Evolutionary conservation across 2,797 vertebrate genomes (phyloP).

Genomic region (Atherinosoma microstoma): DNA sequence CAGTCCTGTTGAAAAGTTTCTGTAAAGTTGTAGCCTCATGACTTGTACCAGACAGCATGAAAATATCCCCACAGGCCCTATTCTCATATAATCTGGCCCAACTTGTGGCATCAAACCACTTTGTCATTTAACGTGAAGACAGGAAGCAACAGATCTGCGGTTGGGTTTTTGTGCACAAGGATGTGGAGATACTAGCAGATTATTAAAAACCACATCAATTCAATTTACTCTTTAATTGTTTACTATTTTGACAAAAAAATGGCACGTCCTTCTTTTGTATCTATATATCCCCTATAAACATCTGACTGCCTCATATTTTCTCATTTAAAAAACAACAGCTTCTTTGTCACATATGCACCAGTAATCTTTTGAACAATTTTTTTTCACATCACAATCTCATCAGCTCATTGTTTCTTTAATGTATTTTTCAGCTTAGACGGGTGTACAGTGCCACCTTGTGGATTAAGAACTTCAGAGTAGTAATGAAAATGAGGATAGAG

Average conservation of each 20-base stretch:
- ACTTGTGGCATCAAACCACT: background rate
- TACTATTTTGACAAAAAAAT: too few relatives aligned
- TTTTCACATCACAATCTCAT: background rate
- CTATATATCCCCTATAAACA: accelerated
- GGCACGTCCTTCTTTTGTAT: background rate
- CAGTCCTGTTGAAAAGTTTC: background rate
- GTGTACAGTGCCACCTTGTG: slow-evolving; percentile 51
- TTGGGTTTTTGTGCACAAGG: too few relatives aligned
- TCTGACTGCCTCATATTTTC: background rate
- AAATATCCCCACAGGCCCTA: background rate
- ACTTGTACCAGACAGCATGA: background rate
- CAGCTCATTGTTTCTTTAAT: background rate
- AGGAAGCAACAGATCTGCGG: too few relatives aligned
- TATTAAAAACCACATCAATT: too few relatives aligned
- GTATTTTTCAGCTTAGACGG: slow-evolving; percentile 1
- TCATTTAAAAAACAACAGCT: background rate
- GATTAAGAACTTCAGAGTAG: slow-evolving; percentile 33
- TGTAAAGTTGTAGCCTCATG: too few relatives aligned
- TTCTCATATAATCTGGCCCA: background rate
- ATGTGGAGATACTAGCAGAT: too few relatives aligned
- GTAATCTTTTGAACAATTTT: slow-evolving; percentile 1
- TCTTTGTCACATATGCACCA: background rate
- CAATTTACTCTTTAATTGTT: too few relatives aligned
- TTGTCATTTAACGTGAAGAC: background rate
- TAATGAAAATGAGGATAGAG: slow-evolving; percentile 26